Conservation (phyloP, 2,113 vertebrate genomes). For the Myrmophylax atrothorax region DNA sequence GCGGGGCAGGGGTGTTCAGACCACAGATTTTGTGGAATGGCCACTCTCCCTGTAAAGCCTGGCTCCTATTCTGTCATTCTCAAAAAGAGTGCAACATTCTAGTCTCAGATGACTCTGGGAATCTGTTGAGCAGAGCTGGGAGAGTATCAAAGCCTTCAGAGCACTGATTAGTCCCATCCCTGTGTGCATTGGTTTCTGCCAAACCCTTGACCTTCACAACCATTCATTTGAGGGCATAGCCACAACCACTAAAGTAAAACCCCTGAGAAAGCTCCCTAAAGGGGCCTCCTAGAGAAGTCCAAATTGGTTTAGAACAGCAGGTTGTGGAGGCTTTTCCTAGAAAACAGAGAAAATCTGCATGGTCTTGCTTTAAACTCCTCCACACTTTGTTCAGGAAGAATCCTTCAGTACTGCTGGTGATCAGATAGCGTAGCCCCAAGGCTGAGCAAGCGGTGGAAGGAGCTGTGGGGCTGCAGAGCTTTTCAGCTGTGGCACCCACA, state of each 20-base stretch:
- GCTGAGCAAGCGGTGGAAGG: fast-evolving
- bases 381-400: background rate
- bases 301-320: background rate
- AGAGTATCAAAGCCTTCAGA: background rate
- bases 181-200: background rate
- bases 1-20: background rate
- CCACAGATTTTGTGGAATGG: background rate
- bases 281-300: background rate
- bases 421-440: background rate
- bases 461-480: background rate
- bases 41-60: background rate
- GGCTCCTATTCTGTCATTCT: background rate
- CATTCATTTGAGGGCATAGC: conserved; percentile 40
- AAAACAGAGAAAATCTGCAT: background rate
- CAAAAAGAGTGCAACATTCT: background rate
- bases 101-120: background rate
- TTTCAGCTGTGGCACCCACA: background rate
- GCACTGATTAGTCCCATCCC: background rate
- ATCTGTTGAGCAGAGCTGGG: background rate
- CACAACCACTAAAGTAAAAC: conserved; percentile 37
- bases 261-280: background rate
- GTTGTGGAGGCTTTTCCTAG: background rate
- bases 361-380: background rate
- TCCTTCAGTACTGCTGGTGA: background rate
- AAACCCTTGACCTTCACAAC: conserved; percentile 24